Evolutionary conservation across 2,888 invertebrate genomes (phyloP).

Genomic region (Agonopterix alstromeriana): DNA sequence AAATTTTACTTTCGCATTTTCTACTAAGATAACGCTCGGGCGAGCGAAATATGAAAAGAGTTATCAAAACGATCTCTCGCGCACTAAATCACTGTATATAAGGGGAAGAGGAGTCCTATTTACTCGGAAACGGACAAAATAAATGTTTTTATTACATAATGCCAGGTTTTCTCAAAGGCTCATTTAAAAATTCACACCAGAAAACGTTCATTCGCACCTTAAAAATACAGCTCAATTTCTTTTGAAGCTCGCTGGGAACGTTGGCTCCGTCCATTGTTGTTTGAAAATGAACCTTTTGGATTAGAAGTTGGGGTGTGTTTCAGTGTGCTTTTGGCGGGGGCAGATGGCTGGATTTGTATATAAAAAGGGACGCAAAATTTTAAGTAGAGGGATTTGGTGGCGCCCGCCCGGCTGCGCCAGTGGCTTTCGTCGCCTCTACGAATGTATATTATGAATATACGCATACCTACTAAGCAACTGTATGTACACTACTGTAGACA

Average conservation of each 20-base stretch:
- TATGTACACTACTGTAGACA: not conserved
- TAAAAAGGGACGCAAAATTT: conserved; percentile 70
- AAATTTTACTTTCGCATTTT: conserved; percentile 44
- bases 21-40: conserved; percentile 67
- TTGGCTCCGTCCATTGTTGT: conserved; percentile 3
- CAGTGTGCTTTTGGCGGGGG: conserved; percentile 23
- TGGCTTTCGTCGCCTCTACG: conserved; percentile 34
- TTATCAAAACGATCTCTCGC: conserved; percentile 73
- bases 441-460: too few relatives aligned
- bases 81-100: conserved; percentile 74
- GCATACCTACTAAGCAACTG: conserved; percentile 1
- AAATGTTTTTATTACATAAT: conserved; percentile 76
- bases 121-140: conserved; percentile 74
- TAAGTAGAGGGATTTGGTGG: conserved; percentile 71
- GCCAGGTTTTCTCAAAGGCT: conserved; percentile 69
- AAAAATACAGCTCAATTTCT: conserved; percentile 31
- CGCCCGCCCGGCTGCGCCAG: conserved; percentile 26
- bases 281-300: conserved; percentile 25
- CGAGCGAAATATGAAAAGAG: conserved; percentile 70
- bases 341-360: conserved; percentile 56
- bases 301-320: conserved; percentile 19
- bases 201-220: conserved; percentile 25
- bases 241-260: conserved; percentile 7
- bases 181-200: conserved; percentile 25
- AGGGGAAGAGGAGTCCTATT: conserved; percentile 70